phyloP scores from a whole-genome alignment of 2,888 invertebrate genomes.

The Ichneumoninae sp. region DNA sequence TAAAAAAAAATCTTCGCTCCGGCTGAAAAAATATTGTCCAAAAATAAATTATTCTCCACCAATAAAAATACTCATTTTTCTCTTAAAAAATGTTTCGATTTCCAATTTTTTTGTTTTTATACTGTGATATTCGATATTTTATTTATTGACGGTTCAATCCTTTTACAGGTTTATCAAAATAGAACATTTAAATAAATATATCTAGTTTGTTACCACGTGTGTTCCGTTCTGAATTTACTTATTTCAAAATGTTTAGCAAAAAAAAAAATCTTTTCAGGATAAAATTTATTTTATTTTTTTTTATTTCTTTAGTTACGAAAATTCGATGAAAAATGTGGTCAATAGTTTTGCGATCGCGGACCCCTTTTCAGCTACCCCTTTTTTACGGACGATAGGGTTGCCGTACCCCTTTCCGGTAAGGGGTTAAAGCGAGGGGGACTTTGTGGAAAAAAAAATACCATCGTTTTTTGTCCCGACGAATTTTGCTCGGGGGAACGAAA shows the following conservation, averaged over 20 bases:
- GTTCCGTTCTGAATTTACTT: no score
- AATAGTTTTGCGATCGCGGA: constrained; percentile 14
- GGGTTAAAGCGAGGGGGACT: constrained; percentile 53
- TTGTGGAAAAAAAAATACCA: constrained; percentile 1
- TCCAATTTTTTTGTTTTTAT: neutral
- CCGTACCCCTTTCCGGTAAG: constrained; percentile 63
- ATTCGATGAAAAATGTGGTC: constrained; percentile 9
- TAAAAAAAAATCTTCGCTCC: constrained; percentile 53
- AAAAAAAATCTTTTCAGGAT: neutral
- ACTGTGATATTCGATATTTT: no score
- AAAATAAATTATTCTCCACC: neutral
- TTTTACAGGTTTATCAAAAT: no score
- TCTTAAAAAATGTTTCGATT: neutral
- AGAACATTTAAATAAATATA: no score
- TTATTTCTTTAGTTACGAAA: neutral
- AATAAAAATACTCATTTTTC: neutral
- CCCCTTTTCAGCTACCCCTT: constrained; percentile 54
- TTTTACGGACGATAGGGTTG: constrained; percentile 64
- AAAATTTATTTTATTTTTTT: constrained; percentile 5
- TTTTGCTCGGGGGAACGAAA: neutral
- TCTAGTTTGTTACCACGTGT: no score
- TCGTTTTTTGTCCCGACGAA: constrained; percentile 5
- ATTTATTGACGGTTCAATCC: no score
- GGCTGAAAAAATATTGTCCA: constrained; percentile 74
- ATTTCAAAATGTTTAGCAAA: neutral